phyloP scores from a whole-genome alignment of 1,140 invertebrate genomes.

The Euwallacea similis region DNA sequence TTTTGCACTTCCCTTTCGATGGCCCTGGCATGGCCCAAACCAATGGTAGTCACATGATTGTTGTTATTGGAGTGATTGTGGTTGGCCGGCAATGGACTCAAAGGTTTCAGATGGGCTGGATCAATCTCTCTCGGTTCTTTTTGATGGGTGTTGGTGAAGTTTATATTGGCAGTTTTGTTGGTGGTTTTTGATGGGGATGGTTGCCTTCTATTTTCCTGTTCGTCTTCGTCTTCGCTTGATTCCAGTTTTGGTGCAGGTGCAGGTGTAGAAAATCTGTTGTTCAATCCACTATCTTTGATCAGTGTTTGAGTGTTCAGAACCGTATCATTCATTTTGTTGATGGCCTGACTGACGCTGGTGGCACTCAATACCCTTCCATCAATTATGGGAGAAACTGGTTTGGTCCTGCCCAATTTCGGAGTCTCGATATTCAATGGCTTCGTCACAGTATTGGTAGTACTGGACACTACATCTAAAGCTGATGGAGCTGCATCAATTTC shows the following conservation, averaged over 20 bases:
- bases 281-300: constrained; percentile 48
- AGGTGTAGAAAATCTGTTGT: constrained; percentile 43
- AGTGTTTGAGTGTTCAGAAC: constrained; percentile 52
- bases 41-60: constrained; percentile 40
- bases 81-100: neutral
- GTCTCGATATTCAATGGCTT: constrained; percentile 52
- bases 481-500: constrained; percentile 24
- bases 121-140: neutral
- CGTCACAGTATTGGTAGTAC: constrained; percentile 49
- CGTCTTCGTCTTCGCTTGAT: neutral
- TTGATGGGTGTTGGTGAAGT: neutral
- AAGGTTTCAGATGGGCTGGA: neutral
- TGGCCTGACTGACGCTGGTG: constrained; percentile 51
- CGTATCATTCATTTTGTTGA: constrained; percentile 54
- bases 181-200: neutral
- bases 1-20: constrained; percentile 44
- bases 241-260: constrained; percentile 8
- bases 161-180: neutral
- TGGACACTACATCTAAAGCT: constrained; percentile 49
- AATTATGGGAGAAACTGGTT: constrained; percentile 46
- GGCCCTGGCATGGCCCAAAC: constrained; percentile 39
- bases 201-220: neutral
- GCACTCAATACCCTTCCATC: constrained; percentile 50
- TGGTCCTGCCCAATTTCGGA: constrained; percentile 41
- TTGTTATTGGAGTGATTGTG: neutral